phyloP scores from a whole-genome alignment of 2,113 vertebrate genomes.

The Scatophagus argus region DNA sequence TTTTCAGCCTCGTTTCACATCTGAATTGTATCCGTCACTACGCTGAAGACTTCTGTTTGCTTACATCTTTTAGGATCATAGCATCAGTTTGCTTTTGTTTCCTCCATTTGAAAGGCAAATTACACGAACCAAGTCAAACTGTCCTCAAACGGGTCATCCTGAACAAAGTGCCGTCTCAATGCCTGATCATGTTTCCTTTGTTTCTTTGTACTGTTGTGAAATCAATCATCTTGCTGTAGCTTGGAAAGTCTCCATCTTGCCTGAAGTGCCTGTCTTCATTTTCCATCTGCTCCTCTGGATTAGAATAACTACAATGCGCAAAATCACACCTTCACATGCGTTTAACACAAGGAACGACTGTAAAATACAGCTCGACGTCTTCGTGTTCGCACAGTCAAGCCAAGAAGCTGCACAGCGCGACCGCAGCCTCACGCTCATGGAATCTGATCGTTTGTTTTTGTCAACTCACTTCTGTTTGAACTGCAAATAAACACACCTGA shows the following conservation, averaged over 20 bases:
- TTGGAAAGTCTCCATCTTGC: constrained; percentile 17
- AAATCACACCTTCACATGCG: neutral
- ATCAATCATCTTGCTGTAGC: constrained; percentile 1
- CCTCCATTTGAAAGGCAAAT: neutral
- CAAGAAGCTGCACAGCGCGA: neutral
- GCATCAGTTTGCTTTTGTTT: constrained; percentile 14
- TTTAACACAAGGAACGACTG: neutral
- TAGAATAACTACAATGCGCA: neutral
- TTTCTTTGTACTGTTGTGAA: neutral
- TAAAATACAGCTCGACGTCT: neutral
- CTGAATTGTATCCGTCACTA: too few species aligned
- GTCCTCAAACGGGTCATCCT: neutral
- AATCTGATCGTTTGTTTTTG: constrained; percentile 6
- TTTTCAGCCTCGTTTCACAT: neutral
- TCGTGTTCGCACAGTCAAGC: neutral
- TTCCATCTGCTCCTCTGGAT: neutral
- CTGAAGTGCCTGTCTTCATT: constrained; percentile 59
- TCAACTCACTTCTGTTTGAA: constrained; percentile 43
- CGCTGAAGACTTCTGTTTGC: neutral
- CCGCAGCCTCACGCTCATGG: neutral
- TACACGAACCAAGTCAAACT: neutral
- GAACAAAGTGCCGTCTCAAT: neutral
- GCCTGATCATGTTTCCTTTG: accelerated
- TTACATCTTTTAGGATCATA: neutral
- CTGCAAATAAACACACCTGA: constrained; percentile 21